phyloP scores from a whole-genome alignment of 2,797 vertebrate genomes.

The Mastacembelus armatus region DNA sequence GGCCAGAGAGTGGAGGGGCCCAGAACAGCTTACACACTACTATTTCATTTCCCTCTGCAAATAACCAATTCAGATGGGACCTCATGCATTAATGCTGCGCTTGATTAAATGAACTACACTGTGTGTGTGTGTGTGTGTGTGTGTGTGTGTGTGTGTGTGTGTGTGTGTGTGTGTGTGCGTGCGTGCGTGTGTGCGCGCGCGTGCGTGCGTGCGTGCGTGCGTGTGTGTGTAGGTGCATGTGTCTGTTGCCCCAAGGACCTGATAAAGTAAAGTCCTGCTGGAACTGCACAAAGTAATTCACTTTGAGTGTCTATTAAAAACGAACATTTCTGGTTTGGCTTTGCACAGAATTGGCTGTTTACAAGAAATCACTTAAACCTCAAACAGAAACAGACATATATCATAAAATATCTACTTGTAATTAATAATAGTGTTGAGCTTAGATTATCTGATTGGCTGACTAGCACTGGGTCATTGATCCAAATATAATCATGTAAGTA shows the following conservation, averaged over 20 bases:
- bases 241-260: constrained; percentile 41
- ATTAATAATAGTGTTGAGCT: background rate
- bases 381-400: constrained; percentile 12
- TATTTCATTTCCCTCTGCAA: constrained; percentile 60
- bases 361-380: constrained; percentile 1
- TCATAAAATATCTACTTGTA: background rate
- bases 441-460: background rate
- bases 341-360: constrained; percentile 34
- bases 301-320: constrained; percentile 47
- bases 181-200: background rate
- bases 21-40: constrained; percentile 67
- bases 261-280: constrained; percentile 42
- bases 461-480: constrained; percentile 12
- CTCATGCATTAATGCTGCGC: constrained; percentile 51
- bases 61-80: constrained; percentile 69
- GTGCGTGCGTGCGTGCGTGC: constrained; percentile 12
- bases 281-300: constrained; percentile 36
- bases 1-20: constrained; percentile 49
- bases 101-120: constrained; percentile 62
- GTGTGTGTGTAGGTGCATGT: background rate
- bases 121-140: constrained; percentile 14
- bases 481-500: constrained; percentile 9
- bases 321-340: constrained; percentile 33
- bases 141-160: background rate
- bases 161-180: constrained; percentile 13